Evolutionary conservation across 2,888 invertebrate genomes (phyloP).

Genomic region (Acanthococcus lagerstroemiae): DNA sequence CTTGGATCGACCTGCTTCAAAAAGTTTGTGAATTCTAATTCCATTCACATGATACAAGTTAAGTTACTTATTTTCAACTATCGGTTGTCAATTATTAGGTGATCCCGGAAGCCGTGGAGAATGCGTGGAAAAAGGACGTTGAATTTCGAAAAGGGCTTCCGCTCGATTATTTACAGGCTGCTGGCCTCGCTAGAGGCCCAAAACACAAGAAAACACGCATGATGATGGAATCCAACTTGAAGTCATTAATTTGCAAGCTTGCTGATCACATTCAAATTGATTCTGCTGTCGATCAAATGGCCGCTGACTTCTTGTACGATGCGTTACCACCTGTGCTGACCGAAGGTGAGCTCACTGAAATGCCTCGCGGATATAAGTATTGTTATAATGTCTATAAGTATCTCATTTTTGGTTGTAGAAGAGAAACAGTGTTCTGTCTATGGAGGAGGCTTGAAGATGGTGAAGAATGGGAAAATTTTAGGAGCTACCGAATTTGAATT

Average conservation of each 20-base stretch:
- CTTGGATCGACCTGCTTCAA: constrained; percentile 82
- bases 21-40: constrained; percentile 45
- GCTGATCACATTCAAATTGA: constrained; percentile 57
- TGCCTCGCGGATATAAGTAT: background rate
- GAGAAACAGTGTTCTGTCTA: constrained; percentile 15
- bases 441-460: constrained; percentile 22
- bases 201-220: constrained; percentile 19
- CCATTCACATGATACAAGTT: constrained; percentile 2
- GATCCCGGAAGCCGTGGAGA: constrained; percentile 62
- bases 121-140: constrained; percentile 58
- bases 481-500: constrained; percentile 39
- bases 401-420: background rate
- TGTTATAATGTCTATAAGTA: background rate
- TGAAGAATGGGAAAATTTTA: constrained; percentile 13
- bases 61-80: background rate
- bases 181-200: constrained; percentile 57
- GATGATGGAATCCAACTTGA: constrained; percentile 39
- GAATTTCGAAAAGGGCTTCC: constrained; percentile 72
- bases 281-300: constrained; percentile 75
- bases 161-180: constrained; percentile 59
- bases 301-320: constrained; percentile 71
- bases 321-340: constrained; percentile 74
- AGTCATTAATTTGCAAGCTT: constrained; percentile 50
- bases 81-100: constrained; percentile 43
- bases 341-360: constrained; percentile 40